Base-by-base conservation (phyloP, 2,888 invertebrate species). In the Vanessa cardui region DNA sequence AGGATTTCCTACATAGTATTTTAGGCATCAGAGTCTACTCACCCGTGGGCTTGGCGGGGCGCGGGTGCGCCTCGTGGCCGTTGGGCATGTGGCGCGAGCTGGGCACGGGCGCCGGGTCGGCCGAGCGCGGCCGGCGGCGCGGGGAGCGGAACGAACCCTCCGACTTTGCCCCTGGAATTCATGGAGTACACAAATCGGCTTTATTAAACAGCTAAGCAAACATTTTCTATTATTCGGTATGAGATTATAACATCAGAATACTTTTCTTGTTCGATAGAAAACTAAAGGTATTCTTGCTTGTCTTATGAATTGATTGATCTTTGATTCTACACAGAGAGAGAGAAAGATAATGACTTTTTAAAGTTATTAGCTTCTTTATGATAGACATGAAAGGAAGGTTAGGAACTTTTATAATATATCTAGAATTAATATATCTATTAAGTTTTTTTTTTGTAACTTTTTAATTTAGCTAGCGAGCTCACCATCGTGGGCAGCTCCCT, bases 41-140 rank as follows among this genome's bases (percentile, higher is more conserved):
- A 93, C 93, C 93, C 67, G 89, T 89, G 8, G 93, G 95, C 94
- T 96, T 96, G 94, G 94, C 94, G 84, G 96, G 96, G 84, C 95
- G 93, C 2, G 95, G 94, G 84, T 95, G 93, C 2, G 95, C 94
- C 87, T 95, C 88, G 73, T 95, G 93, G 85, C 89, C 90, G 77
- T 90, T 88, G 73, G 86, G 82, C 65, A 87, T 76, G 71, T 83
- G 86, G 64, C 85, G 81, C 1, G 83, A 83, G 71, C 83, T 74
- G 64, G 79, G 77, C 18, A 73, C 82, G 33, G 87, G 87, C 72
- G 85, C 91, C 1, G 94, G 93, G 78, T 94, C 94, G 49, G 95
- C 94, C 20, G 95, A 94, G 81, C 95, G 94, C 59, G 96, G 95
- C 79, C 96, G 96, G 74, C 96, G 95, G 80, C 96, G 96, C 33